Evolutionary conservation across 2,888 invertebrate species (phyloP), one percentile per base, ranked within the genome.

Genomic region (Drosophila cognata): DNA sequence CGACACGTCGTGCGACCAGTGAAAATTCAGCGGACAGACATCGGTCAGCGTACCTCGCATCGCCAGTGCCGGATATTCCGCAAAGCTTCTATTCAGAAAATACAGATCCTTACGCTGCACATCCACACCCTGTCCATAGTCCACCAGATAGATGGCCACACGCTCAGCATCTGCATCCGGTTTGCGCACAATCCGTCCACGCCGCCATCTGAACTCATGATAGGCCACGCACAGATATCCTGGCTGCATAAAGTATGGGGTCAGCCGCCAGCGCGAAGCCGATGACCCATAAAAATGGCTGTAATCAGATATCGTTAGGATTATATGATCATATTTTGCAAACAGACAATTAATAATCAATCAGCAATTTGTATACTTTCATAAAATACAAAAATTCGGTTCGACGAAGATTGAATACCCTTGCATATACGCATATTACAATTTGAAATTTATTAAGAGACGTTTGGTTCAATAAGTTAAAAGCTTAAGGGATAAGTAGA

Each of bases 1-100:
- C 11, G 50, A 73, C 4, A 58, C 67, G 2, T 63, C 36, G 4
- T 8, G 7, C 0, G 73, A 28, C 82, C 82, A 82, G 38, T 77
- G 79, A 13, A 53, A 0, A 2, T 29, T 74, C 36, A 74, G 8
- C 0, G 79, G 77, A 72, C 68, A 59, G 1, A 82, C 36, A 33
- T 71, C 65, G 13, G 81, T 60, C 4, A 83, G 50, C 0, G 79
- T 56, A 7, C 84, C 84, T 4, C 76, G 73, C 10, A 56, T 16
- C 2, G 62, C 56, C 8, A 79, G 7, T 2, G 52, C 36, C 10
- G 81, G 79, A 2, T 3, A 2, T 2, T 43, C 16, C 0, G 50
- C 31, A n/a, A 68, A 77, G 1, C 0, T 0, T 0, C 5, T 0
- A 2, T 59, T 38, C 28, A 82, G 16, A 29, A 64, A 84, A 5